Evolutionary conservation across 2,113 vertebrate species (phyloP).

Genomic region (Bujurquina vittata): DNA sequence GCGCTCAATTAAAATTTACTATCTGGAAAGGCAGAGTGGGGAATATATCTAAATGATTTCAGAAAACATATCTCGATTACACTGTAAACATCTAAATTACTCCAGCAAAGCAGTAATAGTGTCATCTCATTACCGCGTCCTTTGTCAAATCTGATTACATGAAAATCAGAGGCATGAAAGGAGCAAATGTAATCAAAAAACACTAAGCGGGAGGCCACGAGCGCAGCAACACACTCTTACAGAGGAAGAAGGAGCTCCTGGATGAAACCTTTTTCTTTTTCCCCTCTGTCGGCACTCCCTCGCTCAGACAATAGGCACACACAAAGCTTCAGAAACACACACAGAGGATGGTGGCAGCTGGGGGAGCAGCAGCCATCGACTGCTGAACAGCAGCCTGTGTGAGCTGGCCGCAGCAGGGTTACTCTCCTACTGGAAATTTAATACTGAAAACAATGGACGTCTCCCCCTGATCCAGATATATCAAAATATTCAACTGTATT

Average conservation of each 20-base stretch:
- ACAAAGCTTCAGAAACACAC: constrained; percentile 42
- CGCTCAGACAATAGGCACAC: constrained; percentile 49
- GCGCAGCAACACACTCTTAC: neutral
- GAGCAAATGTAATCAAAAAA: constrained; percentile 58
- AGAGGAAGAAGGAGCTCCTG: constrained; percentile 15
- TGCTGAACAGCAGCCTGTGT: too few species aligned
- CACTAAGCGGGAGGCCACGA: constrained; percentile 31
- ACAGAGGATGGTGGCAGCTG: neutral
- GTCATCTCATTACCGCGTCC: constrained; percentile 57
- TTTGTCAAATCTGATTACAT: constrained; percentile 54
- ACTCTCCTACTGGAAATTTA: neutral
- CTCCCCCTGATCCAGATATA: neutral
- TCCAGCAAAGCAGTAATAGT: constrained; percentile 39
- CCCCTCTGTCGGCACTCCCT: constrained; percentile 6
- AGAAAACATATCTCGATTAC: constrained; percentile 40
- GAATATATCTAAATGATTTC: constrained; percentile 43
- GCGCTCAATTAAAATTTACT: constrained; percentile 31
- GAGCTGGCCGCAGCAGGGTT: neutral
- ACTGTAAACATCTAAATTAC: constrained; percentile 50
- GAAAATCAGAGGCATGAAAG: constrained; percentile 64
- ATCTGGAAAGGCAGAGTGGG: constrained; percentile 35
- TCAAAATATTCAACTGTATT: constrained; percentile 19
- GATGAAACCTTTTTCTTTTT: constrained; percentile 32
- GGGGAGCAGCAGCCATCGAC: constrained; percentile 19
- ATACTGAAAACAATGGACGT: neutral